Conservation (phyloP, 2,797 vertebrate genomes). For the Tokudaia muenninki region DNA sequence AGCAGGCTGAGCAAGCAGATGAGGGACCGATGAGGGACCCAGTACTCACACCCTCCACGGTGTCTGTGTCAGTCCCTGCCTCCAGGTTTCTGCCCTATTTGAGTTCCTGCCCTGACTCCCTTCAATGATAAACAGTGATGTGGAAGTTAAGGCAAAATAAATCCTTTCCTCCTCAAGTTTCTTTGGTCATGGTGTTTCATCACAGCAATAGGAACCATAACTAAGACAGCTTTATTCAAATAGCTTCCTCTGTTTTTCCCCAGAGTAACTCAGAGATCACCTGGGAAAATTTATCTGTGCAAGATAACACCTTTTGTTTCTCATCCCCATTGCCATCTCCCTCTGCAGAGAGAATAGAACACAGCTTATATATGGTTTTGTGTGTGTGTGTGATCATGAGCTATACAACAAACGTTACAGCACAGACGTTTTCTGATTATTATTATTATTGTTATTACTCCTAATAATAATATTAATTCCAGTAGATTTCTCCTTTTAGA, state of each 20-base stretch:
- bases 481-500: not conserved
- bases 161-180: not conserved
- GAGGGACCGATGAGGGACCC: not conserved
- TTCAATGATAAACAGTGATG: too few species aligned
- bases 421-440: not conserved
- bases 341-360: not conserved
- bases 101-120: not conserved
- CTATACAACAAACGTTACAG: not conserved
- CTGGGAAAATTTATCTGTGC: too few species aligned
- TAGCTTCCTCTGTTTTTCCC: not conserved
- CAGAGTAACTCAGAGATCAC: not conserved
- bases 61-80: not conserved
- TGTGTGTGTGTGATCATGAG: not conserved
- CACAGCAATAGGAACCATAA: not conserved
- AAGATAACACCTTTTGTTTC: not conserved
- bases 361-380: not conserved
- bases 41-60: not conserved
- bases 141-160: not conserved
- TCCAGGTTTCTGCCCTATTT: not conserved
- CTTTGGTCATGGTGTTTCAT: not conserved
- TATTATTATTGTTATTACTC: not conserved
- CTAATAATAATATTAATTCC: not conserved
- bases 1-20: not conserved
- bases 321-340: not conserved
- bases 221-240: not conserved